Percentiles rank a stretch among this genome's conserved stretches.
phyloP scores from a whole-genome alignment of 2,113 vertebrate species.

The Chunga burmeisteri region DNA sequence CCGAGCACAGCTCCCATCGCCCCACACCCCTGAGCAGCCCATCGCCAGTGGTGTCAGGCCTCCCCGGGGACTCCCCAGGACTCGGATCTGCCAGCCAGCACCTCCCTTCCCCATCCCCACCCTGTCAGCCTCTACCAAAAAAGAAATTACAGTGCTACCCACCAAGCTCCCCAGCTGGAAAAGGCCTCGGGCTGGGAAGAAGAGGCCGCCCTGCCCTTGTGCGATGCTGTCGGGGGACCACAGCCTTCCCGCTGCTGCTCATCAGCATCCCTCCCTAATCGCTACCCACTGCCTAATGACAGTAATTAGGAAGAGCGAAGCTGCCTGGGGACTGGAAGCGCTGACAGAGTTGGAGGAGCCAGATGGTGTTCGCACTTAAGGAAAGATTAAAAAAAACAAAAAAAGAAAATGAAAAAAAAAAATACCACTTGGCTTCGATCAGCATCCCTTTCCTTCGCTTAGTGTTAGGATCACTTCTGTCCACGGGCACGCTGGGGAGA shows the following conservation, averaged over 20 bases:
- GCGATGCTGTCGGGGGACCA: background rate
- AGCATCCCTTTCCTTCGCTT: background rate
- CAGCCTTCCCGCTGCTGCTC: slow-evolving; percentile 35
- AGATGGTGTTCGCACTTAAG: slow-evolving; percentile 71
- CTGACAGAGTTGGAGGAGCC: slow-evolving; percentile 57
- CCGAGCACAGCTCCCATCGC: background rate
- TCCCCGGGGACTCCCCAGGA: background rate
- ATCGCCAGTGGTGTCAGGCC: background rate
- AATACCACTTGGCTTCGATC: background rate
- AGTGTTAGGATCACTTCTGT: background rate
- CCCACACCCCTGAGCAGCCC: background rate
- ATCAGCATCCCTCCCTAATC: slow-evolving; percentile 61
- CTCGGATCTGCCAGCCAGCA: background rate
- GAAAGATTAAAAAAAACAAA: background rate
- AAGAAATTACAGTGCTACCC: background rate
- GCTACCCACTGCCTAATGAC: slow-evolving; percentile 66
- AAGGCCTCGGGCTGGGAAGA: background rate
- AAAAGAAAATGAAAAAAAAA: background rate
- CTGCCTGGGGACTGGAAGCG: slow-evolving; percentile 66
- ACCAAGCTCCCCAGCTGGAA: background rate
- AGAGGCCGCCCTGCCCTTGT: background rate
- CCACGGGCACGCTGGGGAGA: background rate
- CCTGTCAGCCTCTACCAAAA: background rate
- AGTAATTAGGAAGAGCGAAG: slow-evolving; percentile 67
- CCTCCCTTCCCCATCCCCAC: background rate